These are phyloP conservation scores for Siniperca chuatsi DNA, from an alignment of 2,113 vertebrate genomes.

Conservation along the genomic window DNA sequence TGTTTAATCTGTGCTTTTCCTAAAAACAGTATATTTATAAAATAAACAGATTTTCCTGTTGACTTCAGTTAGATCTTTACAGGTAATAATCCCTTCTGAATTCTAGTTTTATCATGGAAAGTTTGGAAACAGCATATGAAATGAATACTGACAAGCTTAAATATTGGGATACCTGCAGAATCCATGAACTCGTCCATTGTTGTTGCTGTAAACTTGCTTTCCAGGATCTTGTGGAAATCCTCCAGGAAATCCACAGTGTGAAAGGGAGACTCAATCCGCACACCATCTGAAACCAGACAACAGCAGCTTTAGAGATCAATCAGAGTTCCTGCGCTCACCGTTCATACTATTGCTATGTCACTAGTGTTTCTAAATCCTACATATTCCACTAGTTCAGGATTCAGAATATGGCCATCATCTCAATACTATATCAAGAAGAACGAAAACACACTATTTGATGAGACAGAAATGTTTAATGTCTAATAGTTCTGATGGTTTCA, in stretches of 20 bases:
- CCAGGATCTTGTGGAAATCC: conserved; percentile 83
- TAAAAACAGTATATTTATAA: too few species aligned
- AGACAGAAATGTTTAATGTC: background rate
- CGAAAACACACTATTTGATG: background rate
- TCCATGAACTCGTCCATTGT: conserved; percentile 86
- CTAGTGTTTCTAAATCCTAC: background rate
- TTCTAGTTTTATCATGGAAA: background rate
- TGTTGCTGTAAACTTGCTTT: conserved; percentile 81
- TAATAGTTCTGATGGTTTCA: background rate
- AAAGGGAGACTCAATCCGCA: conserved; percentile 86
- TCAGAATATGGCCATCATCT: background rate
- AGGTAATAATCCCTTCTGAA: background rate
- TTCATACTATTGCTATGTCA: background rate
- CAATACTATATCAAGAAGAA: background rate
- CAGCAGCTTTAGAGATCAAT: too few species aligned
- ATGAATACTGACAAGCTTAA: background rate
- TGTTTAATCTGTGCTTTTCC: too few species aligned
- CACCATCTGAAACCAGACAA: conserved; percentile 77
- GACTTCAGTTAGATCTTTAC: too few species aligned
- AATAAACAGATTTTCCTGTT: too few species aligned
- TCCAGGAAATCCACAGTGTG: conserved; percentile 89
- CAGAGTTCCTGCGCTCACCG: background rate
- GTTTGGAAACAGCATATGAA: background rate
- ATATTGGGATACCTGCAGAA: conserved; percentile 84
- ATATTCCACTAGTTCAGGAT: too few species aligned